phyloP scores from a whole-genome alignment of 2,888 invertebrate species.

The Thymelicus lineola region DNA sequence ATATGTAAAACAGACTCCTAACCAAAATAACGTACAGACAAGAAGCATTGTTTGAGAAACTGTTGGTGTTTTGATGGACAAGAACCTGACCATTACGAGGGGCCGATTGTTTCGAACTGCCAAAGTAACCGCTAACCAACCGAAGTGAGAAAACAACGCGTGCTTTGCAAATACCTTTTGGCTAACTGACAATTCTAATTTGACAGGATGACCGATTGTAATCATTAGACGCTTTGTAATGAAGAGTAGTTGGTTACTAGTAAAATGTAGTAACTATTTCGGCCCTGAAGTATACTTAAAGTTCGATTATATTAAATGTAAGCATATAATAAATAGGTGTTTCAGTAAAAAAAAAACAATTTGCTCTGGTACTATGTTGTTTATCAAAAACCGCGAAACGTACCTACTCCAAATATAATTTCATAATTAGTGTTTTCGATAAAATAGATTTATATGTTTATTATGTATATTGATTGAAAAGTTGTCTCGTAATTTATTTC shows the following conservation, averaged over 20 bases:
- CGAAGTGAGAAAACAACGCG: slow-evolving; percentile 58
- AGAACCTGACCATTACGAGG: slow-evolving; percentile 69
- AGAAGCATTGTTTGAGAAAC: slow-evolving; percentile 60
- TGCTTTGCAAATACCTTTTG: slow-evolving; percentile 55
- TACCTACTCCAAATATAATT: too few relatives aligned
- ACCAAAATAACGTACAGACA: slow-evolving; percentile 41
- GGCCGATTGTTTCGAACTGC: slow-evolving; percentile 64
- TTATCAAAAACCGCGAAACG: too few relatives aligned
- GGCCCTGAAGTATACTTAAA: too few relatives aligned
- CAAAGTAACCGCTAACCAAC: slow-evolving; percentile 57
- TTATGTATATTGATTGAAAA: neutral
- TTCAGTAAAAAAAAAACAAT: too few relatives aligned
- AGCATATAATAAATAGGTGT: too few relatives aligned
- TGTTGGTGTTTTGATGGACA: slow-evolving; percentile 74
- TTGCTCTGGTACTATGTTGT: too few relatives aligned
- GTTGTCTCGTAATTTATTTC: neutral
- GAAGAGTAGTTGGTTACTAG: neutral
- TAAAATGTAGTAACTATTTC: too few relatives aligned
- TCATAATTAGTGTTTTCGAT: too few relatives aligned
- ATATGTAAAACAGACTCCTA: slow-evolving; percentile 42
- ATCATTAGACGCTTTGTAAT: slow-evolving; percentile 52
- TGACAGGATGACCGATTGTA: slow-evolving; percentile 68
- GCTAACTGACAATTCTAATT: slow-evolving; percentile 60
- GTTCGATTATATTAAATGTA: too few relatives aligned
- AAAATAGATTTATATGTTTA: too few relatives aligned